phyloP scores from a whole-genome alignment of 2,113 vertebrate genomes.

The Laterallus jamaicensis region DNA sequence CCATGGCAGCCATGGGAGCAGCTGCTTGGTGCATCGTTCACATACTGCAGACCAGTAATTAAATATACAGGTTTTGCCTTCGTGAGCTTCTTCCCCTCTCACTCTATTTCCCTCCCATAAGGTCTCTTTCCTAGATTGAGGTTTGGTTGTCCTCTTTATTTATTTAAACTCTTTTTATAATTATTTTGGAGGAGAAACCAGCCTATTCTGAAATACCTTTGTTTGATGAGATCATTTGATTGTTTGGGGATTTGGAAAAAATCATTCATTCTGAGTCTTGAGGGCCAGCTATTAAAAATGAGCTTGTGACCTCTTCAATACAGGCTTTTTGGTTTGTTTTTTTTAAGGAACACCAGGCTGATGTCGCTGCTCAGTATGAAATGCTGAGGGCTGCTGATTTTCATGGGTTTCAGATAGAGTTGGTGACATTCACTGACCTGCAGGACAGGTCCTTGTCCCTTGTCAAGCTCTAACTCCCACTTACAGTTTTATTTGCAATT shows the following conservation, averaged over 20 bases:
- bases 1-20: neutral
- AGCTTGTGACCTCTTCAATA: neutral
- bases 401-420: neutral
- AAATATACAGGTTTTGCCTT: neutral
- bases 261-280: neutral
- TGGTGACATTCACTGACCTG: neutral
- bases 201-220: neutral
- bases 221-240: neutral
- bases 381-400: neutral
- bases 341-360: neutral
- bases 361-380: neutral
- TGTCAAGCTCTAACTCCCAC: neutral
- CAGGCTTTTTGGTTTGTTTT: neutral
- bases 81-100: neutral
- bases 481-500: neutral
- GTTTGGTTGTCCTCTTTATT: neutral
- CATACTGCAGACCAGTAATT: neutral
- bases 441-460: neutral
- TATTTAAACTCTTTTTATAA: too few relatives aligned
- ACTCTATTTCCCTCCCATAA: neutral
- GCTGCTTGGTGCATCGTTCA: rapidly evolving
- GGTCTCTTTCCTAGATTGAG: neutral
- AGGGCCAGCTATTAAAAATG: neutral
- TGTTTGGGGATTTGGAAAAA: neutral
- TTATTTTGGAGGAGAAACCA: neutral